Conservation (phyloP, 2,888 invertebrate genomes). For the Notodonta dromedarius region DNA sequence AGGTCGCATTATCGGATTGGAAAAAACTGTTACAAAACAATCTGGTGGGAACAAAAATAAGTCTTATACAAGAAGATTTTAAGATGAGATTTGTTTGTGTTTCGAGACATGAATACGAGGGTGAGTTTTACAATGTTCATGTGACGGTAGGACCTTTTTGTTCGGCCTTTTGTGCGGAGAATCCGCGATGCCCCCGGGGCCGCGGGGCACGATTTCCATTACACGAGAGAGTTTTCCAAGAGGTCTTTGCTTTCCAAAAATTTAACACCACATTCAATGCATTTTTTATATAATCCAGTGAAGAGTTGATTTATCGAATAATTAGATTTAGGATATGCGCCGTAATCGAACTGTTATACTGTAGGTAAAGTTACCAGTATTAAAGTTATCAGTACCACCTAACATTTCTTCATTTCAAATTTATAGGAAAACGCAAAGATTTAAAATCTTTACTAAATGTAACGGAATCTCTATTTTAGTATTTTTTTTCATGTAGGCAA, state of each 20-base stretch:
- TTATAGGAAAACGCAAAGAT: no score
- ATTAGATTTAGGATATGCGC: no score
- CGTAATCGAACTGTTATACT: no score
- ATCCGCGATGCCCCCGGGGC: conserved; percentile 78
- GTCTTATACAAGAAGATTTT: conserved; percentile 47
- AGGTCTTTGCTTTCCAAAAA: conserved; percentile 67
- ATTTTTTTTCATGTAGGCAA: no score
- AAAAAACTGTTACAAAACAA: conserved; percentile 79
- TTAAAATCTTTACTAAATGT: no score
- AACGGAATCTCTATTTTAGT: no score
- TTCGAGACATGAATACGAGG: conserved; percentile 62
- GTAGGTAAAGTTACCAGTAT: no score
- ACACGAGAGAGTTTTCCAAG: conserved; percentile 74
- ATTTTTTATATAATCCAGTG: conserved; percentile 29
- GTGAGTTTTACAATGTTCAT: conserved; percentile 82
- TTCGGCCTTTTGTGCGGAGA: conserved; percentile 79
- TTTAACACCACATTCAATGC: conserved; percentile 57
- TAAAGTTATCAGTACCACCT: no score
- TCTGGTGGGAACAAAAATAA: conserved; percentile 49
- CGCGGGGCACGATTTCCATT: conserved; percentile 79
- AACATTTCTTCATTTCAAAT: no score
- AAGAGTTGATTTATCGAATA: conserved; percentile 18
- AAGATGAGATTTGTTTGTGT: conserved; percentile 61
- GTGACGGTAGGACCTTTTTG: conserved; percentile 82
- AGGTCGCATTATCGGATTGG: conserved; percentile 83